Evolutionary conservation across 35 echinoderm and acorn worm species (phyloP).

Genomic region (Diadema setosum): DNA sequence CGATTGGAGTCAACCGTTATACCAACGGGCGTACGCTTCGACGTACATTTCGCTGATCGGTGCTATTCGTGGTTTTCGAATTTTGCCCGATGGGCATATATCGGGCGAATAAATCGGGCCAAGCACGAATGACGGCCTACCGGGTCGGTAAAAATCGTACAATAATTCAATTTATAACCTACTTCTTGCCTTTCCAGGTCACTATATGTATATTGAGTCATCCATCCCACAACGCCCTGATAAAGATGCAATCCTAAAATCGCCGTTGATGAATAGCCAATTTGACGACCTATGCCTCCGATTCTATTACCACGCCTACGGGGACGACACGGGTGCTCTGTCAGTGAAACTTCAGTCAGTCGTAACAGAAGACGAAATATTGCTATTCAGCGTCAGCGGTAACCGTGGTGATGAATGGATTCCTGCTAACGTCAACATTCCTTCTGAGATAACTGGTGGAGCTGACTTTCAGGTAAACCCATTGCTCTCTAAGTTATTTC

Average conservation of each 20-base stretch:
- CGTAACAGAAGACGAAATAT: not conserved
- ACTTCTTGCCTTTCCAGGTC: slow-evolving; percentile 51
- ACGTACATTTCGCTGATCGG: too few relatives aligned
- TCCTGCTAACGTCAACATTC: not conserved
- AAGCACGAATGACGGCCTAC: too few relatives aligned
- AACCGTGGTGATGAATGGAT: not conserved
- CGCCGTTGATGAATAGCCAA: not conserved
- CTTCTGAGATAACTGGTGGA: not conserved
- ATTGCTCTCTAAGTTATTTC: too few relatives aligned
- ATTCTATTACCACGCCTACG: slow-evolving; percentile 89
- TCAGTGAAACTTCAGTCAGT: not conserved
- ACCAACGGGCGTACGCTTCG: too few relatives aligned
- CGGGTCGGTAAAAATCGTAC: too few relatives aligned
- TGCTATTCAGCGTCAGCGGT: not conserved
- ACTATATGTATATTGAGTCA: slow-evolving; percentile 82
- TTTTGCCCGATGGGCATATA: too few relatives aligned
- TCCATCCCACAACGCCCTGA: slow-evolving; percentile 58
- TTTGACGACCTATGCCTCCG: slow-evolving; percentile 40
- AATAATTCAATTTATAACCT: too few relatives aligned
- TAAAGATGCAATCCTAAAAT: slow-evolving; percentile 39
- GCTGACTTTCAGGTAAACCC: not conserved
- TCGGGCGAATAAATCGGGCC: too few relatives aligned
- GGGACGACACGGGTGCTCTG: slow-evolving; percentile 19
- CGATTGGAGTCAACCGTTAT: too few relatives aligned
- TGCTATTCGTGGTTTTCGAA: too few relatives aligned